Conservation (phyloP, 2,888 invertebrate species). For the Brachypalpus laphriformis region DNA sequence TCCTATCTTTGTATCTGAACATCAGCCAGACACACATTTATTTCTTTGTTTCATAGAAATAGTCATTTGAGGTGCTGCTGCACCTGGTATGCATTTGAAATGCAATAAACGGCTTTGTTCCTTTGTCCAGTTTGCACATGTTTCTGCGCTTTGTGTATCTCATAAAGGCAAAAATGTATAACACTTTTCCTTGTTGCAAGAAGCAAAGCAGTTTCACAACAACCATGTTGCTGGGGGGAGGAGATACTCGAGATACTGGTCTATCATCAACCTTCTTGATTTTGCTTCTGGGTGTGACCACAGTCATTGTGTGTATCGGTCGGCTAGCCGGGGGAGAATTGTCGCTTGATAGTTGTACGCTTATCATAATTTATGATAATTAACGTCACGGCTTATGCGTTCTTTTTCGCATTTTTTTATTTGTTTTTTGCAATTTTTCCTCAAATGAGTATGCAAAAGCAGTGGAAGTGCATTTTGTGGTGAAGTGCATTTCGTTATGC, state of each 20-base stretch:
- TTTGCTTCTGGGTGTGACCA: slow-evolving; percentile 63
- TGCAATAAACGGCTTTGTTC: slow-evolving; percentile 67
- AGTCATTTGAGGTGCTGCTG: slow-evolving; percentile 16
- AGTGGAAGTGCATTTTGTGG: slow-evolving; percentile 52
- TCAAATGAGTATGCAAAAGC: slow-evolving; percentile 21
- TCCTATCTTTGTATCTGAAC: slow-evolving; percentile 48
- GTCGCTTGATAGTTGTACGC: slow-evolving; percentile 55
- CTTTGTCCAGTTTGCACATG: slow-evolving; percentile 56
- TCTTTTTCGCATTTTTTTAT: slow-evolving; percentile 30
- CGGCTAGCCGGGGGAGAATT: slow-evolving; percentile 15
- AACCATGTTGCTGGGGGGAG: not conserved
- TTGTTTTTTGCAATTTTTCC: slow-evolving; percentile 1
- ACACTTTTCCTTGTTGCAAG: slow-evolving; percentile 58
- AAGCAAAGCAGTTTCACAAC: slow-evolving; percentile 49
- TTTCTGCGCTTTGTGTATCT: slow-evolving; percentile 26
- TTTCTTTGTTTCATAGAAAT: slow-evolving; percentile 47
- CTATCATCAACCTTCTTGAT: slow-evolving; percentile 40
- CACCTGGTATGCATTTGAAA: slow-evolving; percentile 67
- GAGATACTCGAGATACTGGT: slow-evolving; percentile 46
- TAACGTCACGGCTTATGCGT: slow-evolving; percentile 57
- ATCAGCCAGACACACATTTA: slow-evolving; percentile 37
- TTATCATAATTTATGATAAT: slow-evolving; percentile 72
- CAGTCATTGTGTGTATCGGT: slow-evolving; percentile 15
- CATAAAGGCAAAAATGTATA: slow-evolving; percentile 42
- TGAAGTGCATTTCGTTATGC: slow-evolving; percentile 52